A percentile compares a stretch with the other conserved stretches of the same genome.
These are phyloP conservation scores for Prionace glauca DNA, from an alignment of 2,797 vertebrate species.

Conservation along the genomic window DNA sequence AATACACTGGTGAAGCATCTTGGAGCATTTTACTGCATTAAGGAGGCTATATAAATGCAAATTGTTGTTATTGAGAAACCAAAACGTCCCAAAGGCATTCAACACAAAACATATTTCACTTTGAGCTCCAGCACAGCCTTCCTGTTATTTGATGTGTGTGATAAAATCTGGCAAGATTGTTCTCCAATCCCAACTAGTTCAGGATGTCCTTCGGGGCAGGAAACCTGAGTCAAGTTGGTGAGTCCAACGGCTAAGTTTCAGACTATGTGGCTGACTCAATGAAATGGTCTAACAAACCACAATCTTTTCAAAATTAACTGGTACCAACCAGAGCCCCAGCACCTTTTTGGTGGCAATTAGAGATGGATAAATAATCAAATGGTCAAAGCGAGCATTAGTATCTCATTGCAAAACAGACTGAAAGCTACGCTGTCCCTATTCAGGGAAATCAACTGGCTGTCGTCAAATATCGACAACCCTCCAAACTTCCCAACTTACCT, in stretches of 20 bases:
- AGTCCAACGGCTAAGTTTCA: background rate
- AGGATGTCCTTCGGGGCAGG: background rate
- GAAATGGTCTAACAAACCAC: background rate
- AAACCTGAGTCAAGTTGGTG: background rate
- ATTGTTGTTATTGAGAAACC: too few species aligned
- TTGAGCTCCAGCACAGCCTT: too few species aligned
- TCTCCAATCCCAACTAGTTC: background rate
- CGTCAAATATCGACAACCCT: background rate
- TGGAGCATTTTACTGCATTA: too few species aligned
- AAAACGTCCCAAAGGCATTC: too few species aligned
- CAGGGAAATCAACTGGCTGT: background rate
- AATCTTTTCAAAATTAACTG: background rate
- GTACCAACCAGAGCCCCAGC: too few species aligned
- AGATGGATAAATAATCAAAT: too few species aligned
- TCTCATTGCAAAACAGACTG: background rate
- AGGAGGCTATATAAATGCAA: too few species aligned
- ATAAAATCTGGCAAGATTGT: background rate
- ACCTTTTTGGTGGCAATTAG: too few species aligned
- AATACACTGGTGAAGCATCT: too few species aligned
- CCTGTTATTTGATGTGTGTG: background rate
- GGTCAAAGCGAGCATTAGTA: background rate
- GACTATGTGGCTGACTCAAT: background rate
- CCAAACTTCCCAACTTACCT: constrained; percentile 57
- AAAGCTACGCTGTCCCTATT: background rate
- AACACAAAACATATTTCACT: too few species aligned